Percentiles rank a stretch among this genome's conserved stretches.
phyloP scores from a whole-genome alignment of 2,888 invertebrate species.

The Bruchidius siliquastri region DNA sequence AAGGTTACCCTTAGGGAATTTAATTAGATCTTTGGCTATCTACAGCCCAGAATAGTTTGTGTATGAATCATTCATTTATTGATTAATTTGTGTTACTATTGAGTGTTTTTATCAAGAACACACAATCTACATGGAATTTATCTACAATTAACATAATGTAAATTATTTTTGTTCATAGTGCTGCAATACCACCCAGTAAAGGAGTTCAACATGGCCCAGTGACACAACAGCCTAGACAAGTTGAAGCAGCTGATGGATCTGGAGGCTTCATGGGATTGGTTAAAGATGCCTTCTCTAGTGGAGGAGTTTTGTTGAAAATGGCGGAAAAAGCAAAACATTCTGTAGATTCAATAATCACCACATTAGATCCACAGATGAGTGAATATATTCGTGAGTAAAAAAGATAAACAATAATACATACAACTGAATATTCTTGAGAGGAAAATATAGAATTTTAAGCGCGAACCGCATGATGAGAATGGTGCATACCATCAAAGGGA shows the following conservation, averaged over 20 bases:
- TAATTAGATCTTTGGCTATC: too few species aligned
- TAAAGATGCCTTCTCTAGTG: constrained; percentile 62
- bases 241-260: constrained; percentile 1
- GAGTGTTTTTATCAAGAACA: too few species aligned
- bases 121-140: too few species aligned
- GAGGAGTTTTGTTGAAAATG: constrained; percentile 62
- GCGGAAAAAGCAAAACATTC: constrained; percentile 75
- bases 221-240: constrained; percentile 8
- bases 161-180: too few species aligned
- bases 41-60: too few species aligned
- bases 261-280: constrained; percentile 65
- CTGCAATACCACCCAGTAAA: constrained; percentile 45
- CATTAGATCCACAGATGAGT: constrained; percentile 85
- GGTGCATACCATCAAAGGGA: too few species aligned
- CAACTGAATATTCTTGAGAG: not conserved
- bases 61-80: too few species aligned
- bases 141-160: too few species aligned
- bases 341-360: constrained; percentile 81
- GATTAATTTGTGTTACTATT: too few species aligned
- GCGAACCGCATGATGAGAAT: too few species aligned
- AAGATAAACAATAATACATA: not conserved
- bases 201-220: constrained; percentile 32
- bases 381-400: constrained; percentile 71
- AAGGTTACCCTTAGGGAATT: too few species aligned
- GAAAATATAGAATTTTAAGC: not conserved